Conservation (phyloP, 2,113 vertebrate genomes). For the Pao palembangensis region DNA sequence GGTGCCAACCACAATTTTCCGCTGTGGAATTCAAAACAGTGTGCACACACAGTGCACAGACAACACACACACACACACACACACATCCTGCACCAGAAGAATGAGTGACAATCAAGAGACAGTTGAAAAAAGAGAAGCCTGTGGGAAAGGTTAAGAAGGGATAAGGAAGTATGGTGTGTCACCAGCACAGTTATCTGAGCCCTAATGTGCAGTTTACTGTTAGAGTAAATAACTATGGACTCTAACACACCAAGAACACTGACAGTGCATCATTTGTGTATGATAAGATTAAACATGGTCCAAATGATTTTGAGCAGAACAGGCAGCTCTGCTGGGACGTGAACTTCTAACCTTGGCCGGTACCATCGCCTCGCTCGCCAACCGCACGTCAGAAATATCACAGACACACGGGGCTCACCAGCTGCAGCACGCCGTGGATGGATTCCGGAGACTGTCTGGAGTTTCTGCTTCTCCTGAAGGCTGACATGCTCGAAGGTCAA, state of each 20-base stretch:
- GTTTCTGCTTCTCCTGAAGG: slow-evolving; percentile 61
- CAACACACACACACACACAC: not conserved
- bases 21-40: slow-evolving; percentile 49
- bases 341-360: slow-evolving; percentile 3
- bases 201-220: no score
- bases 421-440: slow-evolving; percentile 76
- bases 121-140: no score
- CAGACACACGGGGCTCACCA: slow-evolving; percentile 76
- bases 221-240: not conserved
- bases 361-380: slow-evolving; percentile 22
- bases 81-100: not conserved
- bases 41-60: not conserved
- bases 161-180: no score
- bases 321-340: not conserved
- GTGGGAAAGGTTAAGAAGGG: no score
- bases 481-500: slow-evolving; percentile 58
- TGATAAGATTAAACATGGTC: no score
- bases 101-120: not conserved
- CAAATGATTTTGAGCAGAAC: no score
- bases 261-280: no score
- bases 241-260: no score
- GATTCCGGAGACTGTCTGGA: slow-evolving; percentile 71
- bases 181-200: no score
- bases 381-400: slow-evolving; percentile 12
- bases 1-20: slow-evolving; percentile 50